Percentiles rank a stretch among this genome's conserved stretches.
Evolutionary conservation across 92 coral and sea anemone species (phyloP).

Genomic region (Parazoanthus atlanticus): DNA sequence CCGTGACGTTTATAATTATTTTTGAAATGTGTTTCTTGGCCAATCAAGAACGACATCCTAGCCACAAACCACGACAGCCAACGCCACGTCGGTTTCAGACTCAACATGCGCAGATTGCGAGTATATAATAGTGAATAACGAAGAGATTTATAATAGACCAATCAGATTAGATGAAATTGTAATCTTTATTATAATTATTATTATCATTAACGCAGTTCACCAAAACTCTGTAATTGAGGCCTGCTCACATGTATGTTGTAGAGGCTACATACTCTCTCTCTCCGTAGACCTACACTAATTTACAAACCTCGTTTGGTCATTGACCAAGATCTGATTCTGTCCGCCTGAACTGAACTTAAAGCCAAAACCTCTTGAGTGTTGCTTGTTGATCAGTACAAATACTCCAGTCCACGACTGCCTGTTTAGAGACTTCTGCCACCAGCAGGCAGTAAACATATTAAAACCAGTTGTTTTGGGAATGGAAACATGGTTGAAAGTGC

Average conservation of each 20-base stretch:
- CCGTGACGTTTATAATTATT: no score
- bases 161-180: no score
- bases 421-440: background rate
- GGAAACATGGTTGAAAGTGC: background rate
- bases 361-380: background rate
- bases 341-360: background rate
- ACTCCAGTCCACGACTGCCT: background rate
- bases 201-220: no score
- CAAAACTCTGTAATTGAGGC: no score
- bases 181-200: no score
- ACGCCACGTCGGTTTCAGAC: no score
- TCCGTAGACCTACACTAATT: background rate
- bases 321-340: background rate
- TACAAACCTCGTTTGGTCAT: slow-evolving; percentile 6
- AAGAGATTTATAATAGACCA: no score
- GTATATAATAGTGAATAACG: no score
- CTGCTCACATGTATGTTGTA: background rate
- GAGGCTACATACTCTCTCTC: background rate
- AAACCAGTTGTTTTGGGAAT: background rate
- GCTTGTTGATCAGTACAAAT: background rate
- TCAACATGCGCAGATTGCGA: no score
- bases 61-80: no score
- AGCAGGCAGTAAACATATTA: background rate
- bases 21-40: no score
- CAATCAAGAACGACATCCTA: no score